Percentiles rank a stretch among this genome's conserved stretches.
Evolutionary conservation across 64 coral and sea anemone genomes (phyloP).

Genomic region (Porites australiensis): DNA sequence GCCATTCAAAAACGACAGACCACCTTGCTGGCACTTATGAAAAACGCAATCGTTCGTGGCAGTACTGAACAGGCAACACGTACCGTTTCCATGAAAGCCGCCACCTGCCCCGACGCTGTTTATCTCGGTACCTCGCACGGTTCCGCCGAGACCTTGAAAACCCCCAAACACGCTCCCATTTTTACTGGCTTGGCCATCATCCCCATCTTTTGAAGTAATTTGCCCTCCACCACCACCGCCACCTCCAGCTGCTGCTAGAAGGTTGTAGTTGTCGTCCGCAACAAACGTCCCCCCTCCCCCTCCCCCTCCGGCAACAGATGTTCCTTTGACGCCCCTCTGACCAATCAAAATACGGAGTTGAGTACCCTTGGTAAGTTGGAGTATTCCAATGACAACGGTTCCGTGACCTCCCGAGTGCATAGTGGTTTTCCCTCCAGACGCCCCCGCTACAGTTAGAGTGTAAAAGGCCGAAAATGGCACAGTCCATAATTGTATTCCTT

Average conservation of each 20-base stretch:
- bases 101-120: slow-evolving; percentile 25
- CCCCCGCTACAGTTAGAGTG: slow-evolving; percentile 63
- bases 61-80: not conserved
- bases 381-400: slow-evolving; percentile 60
- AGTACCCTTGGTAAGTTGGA: slow-evolving; percentile 24
- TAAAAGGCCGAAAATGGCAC: slow-evolving; percentile 65
- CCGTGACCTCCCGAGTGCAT: slow-evolving; percentile 34
- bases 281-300: slow-evolving; percentile 85
- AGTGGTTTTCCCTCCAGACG: slow-evolving; percentile 50
- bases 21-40: no score
- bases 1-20: slow-evolving; percentile 38
- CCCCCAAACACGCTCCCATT: slow-evolving; percentile 41
- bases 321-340: slow-evolving; percentile 28
- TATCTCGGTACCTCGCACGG: not conserved
- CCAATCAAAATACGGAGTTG: slow-evolving; percentile 66
- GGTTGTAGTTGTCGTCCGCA: not conserved
- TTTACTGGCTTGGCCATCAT: slow-evolving; percentile 19
- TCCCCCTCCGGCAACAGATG: slow-evolving; percentile 32
- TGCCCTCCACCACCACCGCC: slow-evolving; percentile 67
- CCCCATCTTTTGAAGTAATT: slow-evolving; percentile 25
- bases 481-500: slow-evolving; percentile 72
- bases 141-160: slow-evolving; percentile 25
- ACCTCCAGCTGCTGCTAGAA: slow-evolving; percentile 71
- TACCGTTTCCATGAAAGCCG: slow-evolving; percentile 51
- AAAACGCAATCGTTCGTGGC: no score